Evolutionary conservation across 2,888 invertebrate genomes (phyloP), one percentile per base, ranked within the genome.

Genomic region (Blera fallax): DNA sequence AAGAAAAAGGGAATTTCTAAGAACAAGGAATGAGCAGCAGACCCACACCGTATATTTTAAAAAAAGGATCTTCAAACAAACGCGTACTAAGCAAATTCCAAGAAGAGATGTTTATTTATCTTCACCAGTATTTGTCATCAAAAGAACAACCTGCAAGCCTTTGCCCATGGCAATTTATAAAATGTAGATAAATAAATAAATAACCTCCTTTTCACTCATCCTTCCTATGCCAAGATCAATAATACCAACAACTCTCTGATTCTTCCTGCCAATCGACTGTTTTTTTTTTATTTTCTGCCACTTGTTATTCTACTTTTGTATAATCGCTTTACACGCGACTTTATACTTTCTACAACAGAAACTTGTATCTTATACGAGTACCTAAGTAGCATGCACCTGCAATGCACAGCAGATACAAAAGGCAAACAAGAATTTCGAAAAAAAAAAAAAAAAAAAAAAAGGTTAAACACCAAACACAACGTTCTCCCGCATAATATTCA

Each of bases 251-350:
- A 62, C 11, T 70, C 14, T 10, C 60, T 50, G 27, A 54, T 32
- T 54, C 45, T 58, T 29, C 24, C 6, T 54, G 40, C 7, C 48
- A 48, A 40, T 37, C 29, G 18, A 0, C 11, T 10, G 0, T 65
- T 32, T 45, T 48, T 80, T 43, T 37, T 58, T n/a, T 14, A 14
- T 10, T n/a, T n/a, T n/a, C 67, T 48, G 34, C 70, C 84, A 80
- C 74, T 84, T 80, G 73, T 60, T 80, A 67, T 73, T 80, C 80
- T 80, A 73, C 80, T 80, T 82, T 52, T 50, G 37, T 62, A 52
- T 54, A 62, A 79, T 62, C 76, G 60, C 34, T 80, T 72, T 48
- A 70, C 40, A 62, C 37, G 52, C 45, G 62, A 48, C 37, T 82
- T 52, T 24, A 60, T 72, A 82, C 77, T 77, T 82, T 82, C 84